Conservation (phyloP, 2,797 vertebrate species). For the Epinephelus malabaricus region DNA sequence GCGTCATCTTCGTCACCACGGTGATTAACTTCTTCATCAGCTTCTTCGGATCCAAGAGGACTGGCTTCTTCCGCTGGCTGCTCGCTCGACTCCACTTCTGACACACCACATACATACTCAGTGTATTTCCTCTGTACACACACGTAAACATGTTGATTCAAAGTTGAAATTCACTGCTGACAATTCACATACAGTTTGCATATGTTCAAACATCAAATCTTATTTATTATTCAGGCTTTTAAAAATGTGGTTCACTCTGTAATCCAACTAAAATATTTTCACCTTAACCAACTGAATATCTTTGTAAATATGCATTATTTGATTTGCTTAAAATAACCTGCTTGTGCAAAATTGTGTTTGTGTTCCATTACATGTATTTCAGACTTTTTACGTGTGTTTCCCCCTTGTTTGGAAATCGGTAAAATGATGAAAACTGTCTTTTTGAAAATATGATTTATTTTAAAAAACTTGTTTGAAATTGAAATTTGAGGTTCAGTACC, state of each 20-base stretch:
- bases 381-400: neutral
- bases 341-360: neutral
- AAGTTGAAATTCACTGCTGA: neutral
- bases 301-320: conserved; percentile 28
- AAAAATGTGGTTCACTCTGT: conserved; percentile 21
- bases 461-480: neutral
- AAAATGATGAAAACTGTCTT: neutral
- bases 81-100: conserved; percentile 83
- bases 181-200: conserved; percentile 15
- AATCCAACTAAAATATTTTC: conserved; percentile 59
- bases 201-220: neutral
- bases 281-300: conserved; percentile 50
- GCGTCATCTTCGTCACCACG: conserved; percentile 77
- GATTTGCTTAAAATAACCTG: conserved; percentile 33
- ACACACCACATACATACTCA: conserved; percentile 34
- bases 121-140: conserved; percentile 11
- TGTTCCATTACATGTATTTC: conserved; percentile 12
- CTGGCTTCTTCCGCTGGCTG: conserved; percentile 84
- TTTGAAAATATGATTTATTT: neutral
- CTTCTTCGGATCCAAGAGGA: conserved; percentile 84
- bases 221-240: conserved; percentile 22
- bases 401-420: neutral
- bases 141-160: neutral
- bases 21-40: conserved; percentile 81
- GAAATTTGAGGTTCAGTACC: conserved; percentile 1